phyloP scores from a whole-genome alignment of 64 coral and sea anemone genomes.

The Montipora sp. region DNA sequence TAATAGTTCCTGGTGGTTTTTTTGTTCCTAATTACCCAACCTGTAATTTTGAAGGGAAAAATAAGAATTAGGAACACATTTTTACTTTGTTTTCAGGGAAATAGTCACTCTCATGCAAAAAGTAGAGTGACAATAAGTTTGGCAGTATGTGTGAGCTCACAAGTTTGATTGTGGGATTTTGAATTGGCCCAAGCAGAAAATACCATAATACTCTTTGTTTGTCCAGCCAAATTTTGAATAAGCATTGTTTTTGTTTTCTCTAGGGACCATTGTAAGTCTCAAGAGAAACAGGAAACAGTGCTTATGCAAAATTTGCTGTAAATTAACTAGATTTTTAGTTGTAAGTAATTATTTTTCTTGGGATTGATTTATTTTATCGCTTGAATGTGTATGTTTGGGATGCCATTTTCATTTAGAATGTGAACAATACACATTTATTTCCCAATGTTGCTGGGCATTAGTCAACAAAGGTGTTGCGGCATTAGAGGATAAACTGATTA shows the following conservation, averaged over 20 bases:
- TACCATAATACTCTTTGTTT: no score
- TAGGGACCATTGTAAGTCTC: no score
- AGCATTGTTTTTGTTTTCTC: no score
- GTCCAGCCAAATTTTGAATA: no score
- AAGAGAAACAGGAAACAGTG: no score
- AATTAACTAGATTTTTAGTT: constrained; percentile 16
- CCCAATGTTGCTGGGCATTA: no score
- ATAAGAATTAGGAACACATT: neutral
- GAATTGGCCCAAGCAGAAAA: neutral
- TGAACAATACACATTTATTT: neutral
- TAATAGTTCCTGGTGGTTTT: neutral
- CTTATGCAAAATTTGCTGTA: neutral
- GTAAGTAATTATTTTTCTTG: constrained; percentile 30
- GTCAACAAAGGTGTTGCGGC: no score
- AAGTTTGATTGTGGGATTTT: neutral
- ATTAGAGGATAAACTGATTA: no score
- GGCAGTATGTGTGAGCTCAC: neutral
- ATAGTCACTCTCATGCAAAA: neutral
- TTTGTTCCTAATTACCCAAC: neutral
- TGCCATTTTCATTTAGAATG: neutral
- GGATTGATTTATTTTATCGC: neutral
- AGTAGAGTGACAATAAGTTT: neutral
- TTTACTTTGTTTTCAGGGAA: neutral
- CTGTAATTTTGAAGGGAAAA: neutral
- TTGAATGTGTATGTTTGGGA: neutral